These are phyloP conservation scores for Chaetodon trifasciatus DNA, from an alignment of 2,797 vertebrate species.

Conservation along the genomic window DNA sequence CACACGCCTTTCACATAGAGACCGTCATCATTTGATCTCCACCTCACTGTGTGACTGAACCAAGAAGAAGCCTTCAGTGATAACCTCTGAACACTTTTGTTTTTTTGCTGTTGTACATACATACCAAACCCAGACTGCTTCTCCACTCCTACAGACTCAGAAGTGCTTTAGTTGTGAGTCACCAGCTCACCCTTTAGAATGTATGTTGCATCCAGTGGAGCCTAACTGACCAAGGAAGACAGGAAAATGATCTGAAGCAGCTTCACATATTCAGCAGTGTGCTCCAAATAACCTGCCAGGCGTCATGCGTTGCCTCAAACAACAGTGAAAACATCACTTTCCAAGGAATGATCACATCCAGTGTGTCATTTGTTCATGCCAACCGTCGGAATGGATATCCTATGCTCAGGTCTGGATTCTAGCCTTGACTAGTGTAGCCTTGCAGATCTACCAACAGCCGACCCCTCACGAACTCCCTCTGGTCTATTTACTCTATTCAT, in stretches of 20 bases:
- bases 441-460: conserved; percentile 59
- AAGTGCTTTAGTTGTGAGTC: conserved; percentile 75
- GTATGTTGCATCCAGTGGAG: conserved; percentile 59
- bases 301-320: conserved; percentile 14
- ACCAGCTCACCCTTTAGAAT: conserved; percentile 62
- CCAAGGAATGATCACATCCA: conserved; percentile 22
- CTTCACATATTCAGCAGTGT: conserved; percentile 32
- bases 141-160: conserved; percentile 45
- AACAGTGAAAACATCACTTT: conserved; percentile 37
- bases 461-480: conserved; percentile 30
- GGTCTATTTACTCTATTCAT: conserved; percentile 46
- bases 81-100: conserved; percentile 28
- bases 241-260: conserved; percentile 43
- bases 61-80: conserved; percentile 62
- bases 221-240: conserved; percentile 50
- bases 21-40: conserved; percentile 85
- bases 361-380: conserved; percentile 42
- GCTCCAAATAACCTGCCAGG: conserved; percentile 38
- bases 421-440: conserved; percentile 72
- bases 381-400: conserved; percentile 47
- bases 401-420: conserved; percentile 75
- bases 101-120: conserved; percentile 76
- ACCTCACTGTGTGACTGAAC: conserved; percentile 26
- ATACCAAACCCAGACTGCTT: conserved; percentile 60
- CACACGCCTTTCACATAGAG: conserved; percentile 84